A percentile compares a stretch with the other conserved stretches of the same genome.
phyloP scores from a whole-genome alignment of 1,140 invertebrate species.

The Cephus cinctus region DNA sequence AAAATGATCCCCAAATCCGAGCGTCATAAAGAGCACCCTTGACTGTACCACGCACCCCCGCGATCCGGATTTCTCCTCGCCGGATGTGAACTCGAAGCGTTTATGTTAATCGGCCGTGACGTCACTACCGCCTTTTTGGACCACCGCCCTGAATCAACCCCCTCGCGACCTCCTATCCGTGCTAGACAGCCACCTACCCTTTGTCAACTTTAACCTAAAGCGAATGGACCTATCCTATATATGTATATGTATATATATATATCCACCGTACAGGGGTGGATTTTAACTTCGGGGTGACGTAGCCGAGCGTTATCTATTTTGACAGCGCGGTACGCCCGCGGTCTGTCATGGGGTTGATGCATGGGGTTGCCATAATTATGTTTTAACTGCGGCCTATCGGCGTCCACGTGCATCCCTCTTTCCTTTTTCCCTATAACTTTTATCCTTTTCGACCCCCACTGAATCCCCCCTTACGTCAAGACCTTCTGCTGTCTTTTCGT shows the following conservation, averaged over 20 bases:
- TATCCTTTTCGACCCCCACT: too few relatives aligned
- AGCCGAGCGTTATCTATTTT: constrained; percentile 56
- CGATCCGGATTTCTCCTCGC: constrained; percentile 12
- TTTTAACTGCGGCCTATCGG: constrained; percentile 16
- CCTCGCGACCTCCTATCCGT: constrained; percentile 13
- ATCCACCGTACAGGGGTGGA: constrained; percentile 37
- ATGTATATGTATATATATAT: too few relatives aligned
- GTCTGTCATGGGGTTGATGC: constrained; percentile 41
- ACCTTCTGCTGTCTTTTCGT: too few relatives aligned
- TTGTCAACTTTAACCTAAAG: constrained; percentile 47
- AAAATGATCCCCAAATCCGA: background rate
- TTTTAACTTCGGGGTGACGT: constrained; percentile 55
- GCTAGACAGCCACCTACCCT: constrained; percentile 32
- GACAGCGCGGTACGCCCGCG: constrained; percentile 51
- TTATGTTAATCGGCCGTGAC: constrained; percentile 37
- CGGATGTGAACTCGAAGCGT: constrained; percentile 17
- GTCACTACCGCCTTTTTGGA: constrained; percentile 21
- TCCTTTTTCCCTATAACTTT: too few relatives aligned
- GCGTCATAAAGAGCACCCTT: too few relatives aligned
- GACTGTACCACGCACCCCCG: background rate
- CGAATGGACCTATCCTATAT: constrained; percentile 44
- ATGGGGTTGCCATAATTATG: constrained; percentile 13
- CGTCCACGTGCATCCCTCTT: too few relatives aligned
- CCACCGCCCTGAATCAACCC: constrained; percentile 26
- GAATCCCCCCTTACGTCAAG: too few relatives aligned